phyloP scores from a whole-genome alignment of 2,113 vertebrate genomes.

The Malaclemys terrapin region DNA sequence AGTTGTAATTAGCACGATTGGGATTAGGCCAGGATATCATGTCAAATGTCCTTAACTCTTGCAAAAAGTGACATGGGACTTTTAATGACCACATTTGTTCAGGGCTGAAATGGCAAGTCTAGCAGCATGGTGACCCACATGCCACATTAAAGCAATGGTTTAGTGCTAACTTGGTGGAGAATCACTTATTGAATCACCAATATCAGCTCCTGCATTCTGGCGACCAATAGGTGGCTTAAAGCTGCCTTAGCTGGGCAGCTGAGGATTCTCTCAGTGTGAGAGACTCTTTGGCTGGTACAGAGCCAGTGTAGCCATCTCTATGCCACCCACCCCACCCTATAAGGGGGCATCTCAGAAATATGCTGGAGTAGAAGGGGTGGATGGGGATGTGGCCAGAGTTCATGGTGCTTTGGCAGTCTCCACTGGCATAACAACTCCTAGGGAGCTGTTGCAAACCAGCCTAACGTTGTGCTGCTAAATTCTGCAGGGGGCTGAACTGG shows the following conservation, averaged over 20 bases:
- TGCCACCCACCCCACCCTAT: not conserved
- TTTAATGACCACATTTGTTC: not conserved
- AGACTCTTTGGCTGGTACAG: not conserved
- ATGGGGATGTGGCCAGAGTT: not conserved
- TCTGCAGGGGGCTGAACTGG: not conserved
- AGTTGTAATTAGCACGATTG: not conserved
- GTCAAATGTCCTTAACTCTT: not conserved
- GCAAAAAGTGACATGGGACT: not conserved
- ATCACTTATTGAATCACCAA: not conserved
- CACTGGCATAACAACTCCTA: not conserved
- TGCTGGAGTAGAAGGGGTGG: not conserved
- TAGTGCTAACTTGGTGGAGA: not conserved
- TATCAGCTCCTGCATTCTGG: not conserved
- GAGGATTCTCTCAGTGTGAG: not conserved
- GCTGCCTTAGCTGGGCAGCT: not conserved
- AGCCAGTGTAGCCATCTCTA: not conserved
- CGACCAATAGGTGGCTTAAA: not conserved
- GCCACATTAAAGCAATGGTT: not conserved
- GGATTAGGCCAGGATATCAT: not conserved
- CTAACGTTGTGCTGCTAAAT: not conserved
- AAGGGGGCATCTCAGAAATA: not conserved
- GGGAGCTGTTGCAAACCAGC: not conserved
- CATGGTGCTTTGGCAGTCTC: not conserved
- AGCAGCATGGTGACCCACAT: not conserved
- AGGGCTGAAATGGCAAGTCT: not conserved